These are phyloP conservation scores for Epsilonema sp. DNA, from an alignment of 2,888 invertebrate species.

Conservation along the genomic window DNA sequence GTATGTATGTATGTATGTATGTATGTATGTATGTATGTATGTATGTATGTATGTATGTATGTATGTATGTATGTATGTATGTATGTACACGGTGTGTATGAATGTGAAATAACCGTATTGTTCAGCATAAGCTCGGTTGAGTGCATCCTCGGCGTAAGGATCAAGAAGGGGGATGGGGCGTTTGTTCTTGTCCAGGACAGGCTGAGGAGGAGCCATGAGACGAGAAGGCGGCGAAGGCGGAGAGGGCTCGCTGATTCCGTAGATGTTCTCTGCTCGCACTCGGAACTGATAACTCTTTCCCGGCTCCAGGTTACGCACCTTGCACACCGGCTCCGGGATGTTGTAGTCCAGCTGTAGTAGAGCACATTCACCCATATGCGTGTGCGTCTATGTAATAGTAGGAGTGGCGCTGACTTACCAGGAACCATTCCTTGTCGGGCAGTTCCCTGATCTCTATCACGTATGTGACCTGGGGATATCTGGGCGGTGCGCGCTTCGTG, in stretches of 20 bases:
- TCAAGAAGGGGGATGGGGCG: conserved; percentile 26
- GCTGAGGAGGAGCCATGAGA: conserved; percentile 25
- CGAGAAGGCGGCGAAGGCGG: conserved; percentile 45
- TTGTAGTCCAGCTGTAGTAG: conserved; percentile 28
- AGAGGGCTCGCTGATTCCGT: conserved; percentile 85
- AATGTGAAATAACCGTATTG: no score
- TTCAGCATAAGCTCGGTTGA: conserved; percentile 22
- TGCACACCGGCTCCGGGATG: conserved; percentile 67
- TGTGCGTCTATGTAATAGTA: no score
- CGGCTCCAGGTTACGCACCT: conserved; percentile 68
- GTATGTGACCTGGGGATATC: conserved; percentile 69
- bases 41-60: no score
- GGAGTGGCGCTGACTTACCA: no score
- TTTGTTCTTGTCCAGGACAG: conserved; percentile 25
- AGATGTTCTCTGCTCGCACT: conserved; percentile 83
- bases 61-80: no score
- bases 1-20: no score
- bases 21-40: no score
- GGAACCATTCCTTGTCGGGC: conserved; percentile 80
- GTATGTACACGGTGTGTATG: no score
- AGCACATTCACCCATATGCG: no score
- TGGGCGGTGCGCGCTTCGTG: conserved; percentile 61
- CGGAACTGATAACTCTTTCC: conserved; percentile 86
- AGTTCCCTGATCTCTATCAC: conserved; percentile 80
- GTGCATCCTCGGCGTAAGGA: conserved; percentile 24